Evolutionary conservation across 2,888 invertebrate genomes (phyloP).

Genomic region (Parthenolecanium corni): DNA sequence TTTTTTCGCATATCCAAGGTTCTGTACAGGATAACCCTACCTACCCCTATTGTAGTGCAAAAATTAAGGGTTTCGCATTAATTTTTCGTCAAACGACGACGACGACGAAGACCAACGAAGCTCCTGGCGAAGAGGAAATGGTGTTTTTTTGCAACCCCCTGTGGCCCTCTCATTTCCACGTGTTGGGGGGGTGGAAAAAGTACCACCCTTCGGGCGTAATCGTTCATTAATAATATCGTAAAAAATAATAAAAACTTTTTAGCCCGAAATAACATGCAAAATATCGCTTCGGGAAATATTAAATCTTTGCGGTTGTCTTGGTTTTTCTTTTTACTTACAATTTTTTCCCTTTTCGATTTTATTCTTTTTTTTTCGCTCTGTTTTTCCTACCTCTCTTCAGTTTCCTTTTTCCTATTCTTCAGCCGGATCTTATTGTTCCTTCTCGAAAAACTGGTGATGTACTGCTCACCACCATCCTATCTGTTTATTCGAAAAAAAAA

Average conservation of each 20-base stretch:
- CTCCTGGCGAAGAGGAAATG: no score
- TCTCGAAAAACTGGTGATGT: background rate
- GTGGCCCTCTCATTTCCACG: no score
- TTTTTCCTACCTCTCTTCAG: background rate
- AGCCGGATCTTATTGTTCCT: background rate
- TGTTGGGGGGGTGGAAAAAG: background rate
- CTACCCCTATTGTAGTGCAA: background rate
- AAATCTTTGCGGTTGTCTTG: conserved; percentile 28
- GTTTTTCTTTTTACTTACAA: conserved; percentile 22
- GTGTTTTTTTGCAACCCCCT: background rate
- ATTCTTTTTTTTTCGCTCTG: background rate
- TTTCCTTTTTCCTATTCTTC: background rate
- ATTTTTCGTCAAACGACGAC: background rate
- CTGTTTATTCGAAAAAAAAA: no score
- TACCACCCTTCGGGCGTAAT: conserved; percentile 28
- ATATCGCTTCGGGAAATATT: conserved; percentile 28
- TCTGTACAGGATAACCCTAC: no score
- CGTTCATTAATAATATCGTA: conserved; percentile 29
- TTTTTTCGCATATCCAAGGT: no score
- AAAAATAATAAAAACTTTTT: conserved; percentile 29
- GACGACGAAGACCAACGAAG: no score
- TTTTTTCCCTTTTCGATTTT: conserved; percentile 11
- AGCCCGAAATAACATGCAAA: conserved; percentile 27
- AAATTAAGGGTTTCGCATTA: conserved; percentile 24
- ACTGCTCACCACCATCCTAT: background rate